Conservation (phyloP, 2,113 vertebrate genomes). For the Anolis sagrei region DNA sequence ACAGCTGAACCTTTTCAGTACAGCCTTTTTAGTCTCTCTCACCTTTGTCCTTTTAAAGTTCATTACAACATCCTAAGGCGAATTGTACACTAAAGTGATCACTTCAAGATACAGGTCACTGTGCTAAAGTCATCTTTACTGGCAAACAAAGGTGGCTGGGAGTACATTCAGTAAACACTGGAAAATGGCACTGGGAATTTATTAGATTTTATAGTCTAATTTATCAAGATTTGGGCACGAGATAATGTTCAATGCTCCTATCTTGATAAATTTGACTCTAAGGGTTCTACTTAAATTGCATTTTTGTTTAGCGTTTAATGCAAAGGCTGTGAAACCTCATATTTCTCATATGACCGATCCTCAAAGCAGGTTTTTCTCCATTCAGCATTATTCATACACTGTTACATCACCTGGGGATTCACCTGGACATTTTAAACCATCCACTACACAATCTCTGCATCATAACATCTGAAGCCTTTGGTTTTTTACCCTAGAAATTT, state of each 20-base stretch:
- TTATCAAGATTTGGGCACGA: too few species aligned
- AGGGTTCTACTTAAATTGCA: background rate
- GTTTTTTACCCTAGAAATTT: background rate
- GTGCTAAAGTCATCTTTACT: constrained; percentile 4
- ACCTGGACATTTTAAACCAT: background rate
- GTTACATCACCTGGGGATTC: background rate
- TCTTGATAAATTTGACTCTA: background rate
- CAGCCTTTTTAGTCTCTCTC: constrained; percentile 11
- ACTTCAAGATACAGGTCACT: constrained; percentile 8
- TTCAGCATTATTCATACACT: background rate
- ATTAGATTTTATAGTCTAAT: background rate
- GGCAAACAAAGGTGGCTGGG: background rate
- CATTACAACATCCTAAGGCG: constrained; percentile 28
- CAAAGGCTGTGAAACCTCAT: background rate
- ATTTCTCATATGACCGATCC: background rate
- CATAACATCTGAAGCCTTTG: background rate
- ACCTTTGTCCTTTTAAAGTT: constrained; percentile 32
- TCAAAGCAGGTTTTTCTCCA: background rate
- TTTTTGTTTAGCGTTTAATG: background rate
- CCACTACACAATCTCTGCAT: background rate
- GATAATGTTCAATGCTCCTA: background rate
- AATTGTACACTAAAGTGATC: constrained; percentile 15
- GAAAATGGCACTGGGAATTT: background rate
- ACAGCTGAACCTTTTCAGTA: constrained; percentile 15
- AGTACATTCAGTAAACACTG: background rate